phyloP scores from a whole-genome alignment of 2,797 vertebrate species.

The Gallinago nigripennis region DNA sequence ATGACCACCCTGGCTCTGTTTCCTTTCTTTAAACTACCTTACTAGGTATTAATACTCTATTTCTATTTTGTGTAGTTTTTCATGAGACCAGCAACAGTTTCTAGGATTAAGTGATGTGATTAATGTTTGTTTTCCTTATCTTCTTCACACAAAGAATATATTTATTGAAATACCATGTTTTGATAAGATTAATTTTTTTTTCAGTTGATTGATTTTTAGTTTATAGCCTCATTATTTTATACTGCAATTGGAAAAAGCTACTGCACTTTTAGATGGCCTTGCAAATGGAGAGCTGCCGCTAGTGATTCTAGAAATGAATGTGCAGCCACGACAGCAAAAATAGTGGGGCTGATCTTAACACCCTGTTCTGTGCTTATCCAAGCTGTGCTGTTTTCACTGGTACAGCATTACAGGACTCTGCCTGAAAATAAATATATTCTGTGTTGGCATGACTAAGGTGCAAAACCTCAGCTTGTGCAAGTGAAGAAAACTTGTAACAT shows the following conservation, averaged over 20 bases:
- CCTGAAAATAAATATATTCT: not conserved
- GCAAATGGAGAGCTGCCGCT: not conserved
- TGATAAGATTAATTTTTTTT: not conserved
- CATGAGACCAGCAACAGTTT: not conserved
- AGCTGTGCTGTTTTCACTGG: not conserved
- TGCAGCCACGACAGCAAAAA: not conserved
- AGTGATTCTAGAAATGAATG: not conserved
- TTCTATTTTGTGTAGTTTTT: not conserved
- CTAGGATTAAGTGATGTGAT: not conserved
- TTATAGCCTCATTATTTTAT: not conserved
- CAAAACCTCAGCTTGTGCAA: not conserved
- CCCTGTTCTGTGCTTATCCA: not conserved
- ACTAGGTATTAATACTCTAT: not conserved
- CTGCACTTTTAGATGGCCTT: not conserved
- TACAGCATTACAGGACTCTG: not conserved
- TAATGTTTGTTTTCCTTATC: not conserved
- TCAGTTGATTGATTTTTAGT: not conserved
- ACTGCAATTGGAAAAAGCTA: not conserved
- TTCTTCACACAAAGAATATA: not conserved
- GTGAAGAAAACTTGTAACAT: not conserved
- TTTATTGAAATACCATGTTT: not conserved
- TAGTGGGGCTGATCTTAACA: not conserved
- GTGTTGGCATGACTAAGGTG: not conserved
- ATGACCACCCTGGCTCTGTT: fast-evolving
- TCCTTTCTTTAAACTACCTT: not conserved